Base-by-base conservation (phyloP, 2,797 vertebrate genomes). In the Melanotaenia parkinsoni region DNA sequence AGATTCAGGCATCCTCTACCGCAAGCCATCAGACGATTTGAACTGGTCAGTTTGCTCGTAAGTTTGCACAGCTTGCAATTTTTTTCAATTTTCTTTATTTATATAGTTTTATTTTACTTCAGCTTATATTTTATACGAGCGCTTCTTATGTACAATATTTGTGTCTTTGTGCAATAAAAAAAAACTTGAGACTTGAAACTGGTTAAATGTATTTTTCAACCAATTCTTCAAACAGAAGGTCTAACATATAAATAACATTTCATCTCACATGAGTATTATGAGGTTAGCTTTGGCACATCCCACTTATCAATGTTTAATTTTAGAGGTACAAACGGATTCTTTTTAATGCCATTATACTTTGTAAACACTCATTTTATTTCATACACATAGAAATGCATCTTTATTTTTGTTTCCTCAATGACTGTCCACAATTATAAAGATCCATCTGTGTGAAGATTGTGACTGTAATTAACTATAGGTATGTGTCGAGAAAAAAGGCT, bases 401-500 rank as follows among this genome's bases (percentile, higher is more conserved):
- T 5, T 26, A 32, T 11, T 18, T 18, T 33, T n/a, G 18, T 28
- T 9, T 26, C 22, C 40, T n/a, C 47, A 30, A 72, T 20, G 67
- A 51, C 22, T 14, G 38, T 24, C 51, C 13, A 51, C 24, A 59
- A n/a, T 12, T 8, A n/a, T 9, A 7, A 28, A 10, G 6, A 38
- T 60, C 40, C 35, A 58, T 69, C 74, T 72, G 58, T 67, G 62
- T 54, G 59, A 56, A 54, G 6, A 7, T 16, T 60, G 71, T 8
- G 24, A 72, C 59, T 50, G n/a, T 33, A 67, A 81, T 77, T 73
- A 79, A 77, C 30, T 65, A 9, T 79, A 26, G 67, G 74, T 74
- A 65, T 32, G 67, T 72, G 65, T 16, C 28, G 58, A 77, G 2
- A 47, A 45, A 58, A 2, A 40, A 26, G 50, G 68, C 50, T 63